phyloP scores from a whole-genome alignment of 2,797 vertebrate genomes.

The Eulemur coronatus region DNA sequence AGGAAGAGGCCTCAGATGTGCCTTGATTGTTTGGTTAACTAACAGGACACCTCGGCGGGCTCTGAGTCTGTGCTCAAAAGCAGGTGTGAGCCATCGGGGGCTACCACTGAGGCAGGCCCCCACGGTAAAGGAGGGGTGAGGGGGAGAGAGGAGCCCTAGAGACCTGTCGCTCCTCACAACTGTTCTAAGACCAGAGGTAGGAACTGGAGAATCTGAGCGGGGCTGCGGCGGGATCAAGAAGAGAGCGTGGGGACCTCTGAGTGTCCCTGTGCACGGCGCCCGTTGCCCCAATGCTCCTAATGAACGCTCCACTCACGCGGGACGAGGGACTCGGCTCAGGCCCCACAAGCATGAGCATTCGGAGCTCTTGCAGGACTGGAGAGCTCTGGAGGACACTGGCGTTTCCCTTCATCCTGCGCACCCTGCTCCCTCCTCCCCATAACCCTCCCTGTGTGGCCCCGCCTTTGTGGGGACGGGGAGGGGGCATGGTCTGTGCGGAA shows the following conservation, averaged over 20 bases:
- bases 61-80: not conserved
- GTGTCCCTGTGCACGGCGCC: not conserved
- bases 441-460: no score
- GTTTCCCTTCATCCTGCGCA: not conserved
- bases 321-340: not conserved
- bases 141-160: not conserved
- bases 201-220: not conserved
- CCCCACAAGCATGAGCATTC: accelerated
- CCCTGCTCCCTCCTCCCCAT: accelerated
- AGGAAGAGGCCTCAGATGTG: not conserved
- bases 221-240: not conserved
- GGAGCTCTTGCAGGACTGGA: not conserved
- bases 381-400: not conserved
- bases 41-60: not conserved
- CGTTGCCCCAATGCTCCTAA: accelerated
- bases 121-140: accelerated
- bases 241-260: not conserved
- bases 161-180: not conserved
- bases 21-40: not conserved
- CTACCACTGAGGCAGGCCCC: no score
- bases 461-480: no score
- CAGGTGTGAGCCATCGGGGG: not conserved
- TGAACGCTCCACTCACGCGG: accelerated
- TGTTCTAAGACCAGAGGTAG: not conserved
- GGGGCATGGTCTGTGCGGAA: not conserved